A percentile compares a stretch with the other conserved stretches of the same genome.
These are phyloP conservation scores for Ctena decussata DNA, from an alignment of 2,888 invertebrate species.

Conservation along the genomic window DNA sequence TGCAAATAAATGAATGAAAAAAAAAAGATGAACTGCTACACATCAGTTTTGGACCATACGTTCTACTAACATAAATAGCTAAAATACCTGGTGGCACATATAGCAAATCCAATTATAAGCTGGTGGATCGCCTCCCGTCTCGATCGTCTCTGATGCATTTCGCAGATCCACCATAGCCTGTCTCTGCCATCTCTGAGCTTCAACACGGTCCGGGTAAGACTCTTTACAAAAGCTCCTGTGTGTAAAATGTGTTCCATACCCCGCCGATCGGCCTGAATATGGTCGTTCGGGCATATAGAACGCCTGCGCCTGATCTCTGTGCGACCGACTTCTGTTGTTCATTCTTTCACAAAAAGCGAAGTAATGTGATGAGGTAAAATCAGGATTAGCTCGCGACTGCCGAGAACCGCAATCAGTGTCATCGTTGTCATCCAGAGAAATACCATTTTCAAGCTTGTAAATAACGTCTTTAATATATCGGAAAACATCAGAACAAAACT, in stretches of 20 bases:
- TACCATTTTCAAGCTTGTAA: constrained; percentile 36
- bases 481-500: constrained; percentile 50
- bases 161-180: not conserved
- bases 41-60: no score
- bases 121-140: not conserved
- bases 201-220: not conserved
- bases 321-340: not conserved
- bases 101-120: constrained; percentile 69
- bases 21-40: no score
- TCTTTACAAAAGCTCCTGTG: not conserved
- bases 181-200: not conserved
- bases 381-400: not conserved
- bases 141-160: not conserved
- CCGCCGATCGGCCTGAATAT: no score
- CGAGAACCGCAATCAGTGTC: not conserved
- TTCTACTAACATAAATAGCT: no score
- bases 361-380: not conserved
- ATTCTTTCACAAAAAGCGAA: not conserved
- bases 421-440: constrained; percentile 11
- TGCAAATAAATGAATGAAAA: no score
- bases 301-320: not conserved
- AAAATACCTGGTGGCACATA: constrained; percentile 69
- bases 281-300: not conserved
- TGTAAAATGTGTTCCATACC: no score
- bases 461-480: constrained; percentile 53